These are phyloP conservation scores for Oithona nana DNA, from an alignment of 2,888 invertebrate genomes.

Conservation along the genomic window DNA sequence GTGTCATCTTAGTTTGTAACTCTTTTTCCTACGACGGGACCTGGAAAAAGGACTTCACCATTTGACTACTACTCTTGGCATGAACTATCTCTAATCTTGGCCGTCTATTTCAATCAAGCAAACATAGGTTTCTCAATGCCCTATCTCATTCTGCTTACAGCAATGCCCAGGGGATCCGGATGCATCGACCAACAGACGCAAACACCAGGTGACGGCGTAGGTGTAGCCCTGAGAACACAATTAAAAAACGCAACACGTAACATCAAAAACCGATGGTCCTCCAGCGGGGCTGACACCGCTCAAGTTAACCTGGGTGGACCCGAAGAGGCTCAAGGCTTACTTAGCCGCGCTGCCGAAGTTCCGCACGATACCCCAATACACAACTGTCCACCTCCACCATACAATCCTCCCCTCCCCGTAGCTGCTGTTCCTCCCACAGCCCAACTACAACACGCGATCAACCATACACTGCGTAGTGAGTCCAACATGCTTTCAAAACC, in stretches of 20 bases:
- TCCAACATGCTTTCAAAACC: conserved; percentile 15
- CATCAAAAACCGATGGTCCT: conserved; percentile 15
- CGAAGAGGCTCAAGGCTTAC: conserved; percentile 5
- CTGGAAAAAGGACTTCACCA: too few species aligned
- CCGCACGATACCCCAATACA: not conserved
- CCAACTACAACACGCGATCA: not conserved
- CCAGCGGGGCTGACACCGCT: not conserved
- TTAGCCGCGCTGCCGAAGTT: not conserved
- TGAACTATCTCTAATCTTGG: not conserved
- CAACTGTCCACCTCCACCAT: not conserved
- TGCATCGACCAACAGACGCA: not conserved
- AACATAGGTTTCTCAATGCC: not conserved
- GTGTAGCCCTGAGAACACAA: not conserved
- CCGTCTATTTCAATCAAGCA: not conserved
- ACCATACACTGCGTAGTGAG: not conserved
- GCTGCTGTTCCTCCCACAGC: not conserved
- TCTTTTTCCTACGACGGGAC: too few species aligned
- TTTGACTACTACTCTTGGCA: too few species aligned
- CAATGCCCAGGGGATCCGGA: not conserved
- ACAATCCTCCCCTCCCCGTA: not conserved
- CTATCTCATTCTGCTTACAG: not conserved
- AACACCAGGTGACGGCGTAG: not conserved
- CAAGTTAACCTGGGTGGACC: not conserved
- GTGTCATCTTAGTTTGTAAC: too few species aligned
- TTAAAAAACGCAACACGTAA: conserved; percentile 1